These are phyloP conservation scores for Porites lutea DNA, from an alignment of 64 coral and sea anemone genomes.

Conservation along the genomic window DNA sequence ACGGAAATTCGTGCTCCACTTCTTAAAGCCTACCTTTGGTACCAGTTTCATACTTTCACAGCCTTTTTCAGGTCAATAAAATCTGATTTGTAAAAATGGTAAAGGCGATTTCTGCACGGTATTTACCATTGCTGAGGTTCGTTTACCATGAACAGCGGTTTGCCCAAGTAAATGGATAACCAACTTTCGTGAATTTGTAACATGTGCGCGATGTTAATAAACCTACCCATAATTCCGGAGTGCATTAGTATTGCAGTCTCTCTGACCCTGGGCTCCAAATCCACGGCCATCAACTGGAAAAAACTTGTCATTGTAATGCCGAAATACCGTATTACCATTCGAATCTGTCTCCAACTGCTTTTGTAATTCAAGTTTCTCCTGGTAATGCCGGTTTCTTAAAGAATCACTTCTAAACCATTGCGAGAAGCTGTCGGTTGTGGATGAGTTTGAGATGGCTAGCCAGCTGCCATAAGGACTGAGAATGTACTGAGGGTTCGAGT, in stretches of 20 bases:
- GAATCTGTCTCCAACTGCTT: constrained; percentile 75
- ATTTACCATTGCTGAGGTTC: too few species aligned
- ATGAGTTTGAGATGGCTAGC: constrained; percentile 71
- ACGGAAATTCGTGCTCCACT: too few species aligned
- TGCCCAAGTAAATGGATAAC: too few species aligned
- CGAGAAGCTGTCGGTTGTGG: constrained; percentile 68
- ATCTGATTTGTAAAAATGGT: too few species aligned
- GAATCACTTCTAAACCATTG: constrained; percentile 78
- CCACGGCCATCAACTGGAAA: constrained; percentile 94
- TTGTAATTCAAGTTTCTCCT: constrained; percentile 63
- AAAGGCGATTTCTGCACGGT: too few species aligned
- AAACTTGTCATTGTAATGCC: constrained; percentile 76
- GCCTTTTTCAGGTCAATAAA: too few species aligned
- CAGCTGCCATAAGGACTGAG: constrained; percentile 91
- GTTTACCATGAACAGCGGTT: too few species aligned
- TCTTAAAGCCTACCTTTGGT: too few species aligned
- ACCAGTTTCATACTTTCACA: too few species aligned
- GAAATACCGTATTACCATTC: constrained; percentile 75
- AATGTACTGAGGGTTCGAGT: constrained; percentile 74
- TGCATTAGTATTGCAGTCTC: constrained; percentile 93
- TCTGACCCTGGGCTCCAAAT: constrained; percentile 90
- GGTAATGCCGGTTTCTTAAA: constrained; percentile 52
- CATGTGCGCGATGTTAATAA: not conserved
- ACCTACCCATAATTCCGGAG: constrained; percentile 94
- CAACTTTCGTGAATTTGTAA: too few species aligned